Evolutionary conservation across 2,797 vertebrate species (phyloP), one percentile per base, ranked within the genome.

Genomic region (Mareca penelope): DNA sequence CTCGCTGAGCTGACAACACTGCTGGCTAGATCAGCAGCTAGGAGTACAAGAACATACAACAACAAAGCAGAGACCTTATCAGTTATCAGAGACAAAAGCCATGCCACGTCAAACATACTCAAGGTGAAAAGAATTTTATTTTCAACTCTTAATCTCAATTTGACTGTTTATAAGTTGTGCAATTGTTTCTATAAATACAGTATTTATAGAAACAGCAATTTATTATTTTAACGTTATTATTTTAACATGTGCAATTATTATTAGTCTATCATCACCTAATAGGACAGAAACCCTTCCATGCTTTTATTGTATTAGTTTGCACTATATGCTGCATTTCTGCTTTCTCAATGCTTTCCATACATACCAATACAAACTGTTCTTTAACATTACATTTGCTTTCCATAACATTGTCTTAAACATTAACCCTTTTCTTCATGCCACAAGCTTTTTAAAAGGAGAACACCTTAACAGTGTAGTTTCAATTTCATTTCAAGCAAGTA

Each of bases 1-100:
- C 92, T 96, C 86, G 80, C 63, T 3, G 61, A 90, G 80, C 39
- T 91, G 95, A 95, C 85, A 95, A 76, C 65, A 44, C 53, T 6
- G 31, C 13, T 0, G 72, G 56, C 81, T 65, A 37, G 35, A 86
- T 72, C 89, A 82, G 89, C 73, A 69, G 83, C 65, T 90, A 88
- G 73, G 40, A 68, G 33, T 44, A 67, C 44, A 95, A n/a, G 88
- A 95, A 93, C 72, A 85, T 59, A 67, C 64, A 91, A 24, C 63
- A 87, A 90, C 76, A 93, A 94, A 91, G 65, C 42, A 60, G 7
- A 92, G 61, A 53, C 69, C 68, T 93, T 93, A 83, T 85, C 75
- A 82, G 42, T 90, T 77, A 83, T 4, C 55, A 65, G 22, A 92
- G 79, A 95, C 82, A 95, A 90, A 88, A 95, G 60, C 60, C 76